phyloP scores from a whole-genome alignment of 1,140 invertebrate species.

The Pinna nobilis region DNA sequence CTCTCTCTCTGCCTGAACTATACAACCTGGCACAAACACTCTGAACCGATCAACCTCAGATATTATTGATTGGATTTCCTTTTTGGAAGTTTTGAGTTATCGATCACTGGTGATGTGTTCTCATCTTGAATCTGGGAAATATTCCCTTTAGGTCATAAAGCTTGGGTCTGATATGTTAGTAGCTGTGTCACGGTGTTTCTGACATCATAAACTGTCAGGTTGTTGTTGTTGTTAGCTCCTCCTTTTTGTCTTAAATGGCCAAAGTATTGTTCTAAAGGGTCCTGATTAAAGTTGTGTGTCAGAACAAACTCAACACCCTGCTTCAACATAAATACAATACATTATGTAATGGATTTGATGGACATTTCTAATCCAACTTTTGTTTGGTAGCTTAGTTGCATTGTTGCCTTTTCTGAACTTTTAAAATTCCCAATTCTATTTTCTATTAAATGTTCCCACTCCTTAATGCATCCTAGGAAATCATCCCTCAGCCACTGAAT shows the following conservation, averaged over 20 bases:
- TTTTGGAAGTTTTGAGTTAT: too few relatives aligned
- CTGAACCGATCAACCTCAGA: too few relatives aligned
- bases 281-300: slow-evolving; percentile 42
- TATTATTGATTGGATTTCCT: too few relatives aligned
- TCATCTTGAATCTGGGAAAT: background rate
- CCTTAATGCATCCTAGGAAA: slow-evolving; percentile 33
- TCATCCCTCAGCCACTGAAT: slow-evolving; percentile 24
- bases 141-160: slow-evolving; percentile 4
- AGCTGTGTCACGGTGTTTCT: slow-evolving; percentile 30
- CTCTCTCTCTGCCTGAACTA: too few relatives aligned
- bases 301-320: slow-evolving; percentile 34
- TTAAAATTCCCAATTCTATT: slow-evolving; percentile 27
- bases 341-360: slow-evolving; percentile 28
- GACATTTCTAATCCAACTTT: slow-evolving; percentile 35
- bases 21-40: too few relatives aligned
- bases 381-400: slow-evolving; percentile 44
- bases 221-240: slow-evolving; percentile 30
- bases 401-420: slow-evolving; percentile 25
- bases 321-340: slow-evolving; percentile 29
- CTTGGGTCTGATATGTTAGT: slow-evolving; percentile 22
- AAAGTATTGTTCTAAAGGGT: slow-evolving; percentile 46
- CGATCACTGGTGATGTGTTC: too few relatives aligned
- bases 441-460: slow-evolving; percentile 19
- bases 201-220: slow-evolving; percentile 29
- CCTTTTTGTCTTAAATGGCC: slow-evolving; percentile 21